Conservation (phyloP, 2,113 vertebrate genomes). For the Neotoma lepida region DNA sequence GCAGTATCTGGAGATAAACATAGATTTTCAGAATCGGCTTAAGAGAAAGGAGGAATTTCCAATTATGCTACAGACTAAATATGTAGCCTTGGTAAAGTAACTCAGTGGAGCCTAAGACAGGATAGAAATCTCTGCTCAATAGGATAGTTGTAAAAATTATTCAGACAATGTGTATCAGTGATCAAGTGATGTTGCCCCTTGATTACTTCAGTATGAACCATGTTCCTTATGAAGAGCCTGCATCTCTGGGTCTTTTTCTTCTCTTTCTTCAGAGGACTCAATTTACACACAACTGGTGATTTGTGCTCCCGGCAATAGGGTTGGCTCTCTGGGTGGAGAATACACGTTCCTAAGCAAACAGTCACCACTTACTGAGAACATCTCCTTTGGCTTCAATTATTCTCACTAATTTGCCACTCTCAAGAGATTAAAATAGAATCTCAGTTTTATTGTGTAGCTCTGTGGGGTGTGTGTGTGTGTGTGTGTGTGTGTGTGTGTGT, state of each 20-base stretch:
- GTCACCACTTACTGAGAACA: not conserved
- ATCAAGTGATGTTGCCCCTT: not conserved
- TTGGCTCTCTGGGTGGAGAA: not conserved
- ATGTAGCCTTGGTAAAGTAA: not conserved
- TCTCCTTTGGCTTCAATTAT: constrained; percentile 50
- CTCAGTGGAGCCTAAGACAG: not conserved
- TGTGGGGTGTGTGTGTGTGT: not conserved
- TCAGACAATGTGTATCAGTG: not conserved
- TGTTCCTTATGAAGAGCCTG: not conserved
- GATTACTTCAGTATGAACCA: not conserved
- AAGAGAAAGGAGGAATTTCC: constrained; percentile 6
- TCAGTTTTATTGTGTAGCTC: constrained; percentile 56
- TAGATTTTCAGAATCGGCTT: constrained; percentile 44
- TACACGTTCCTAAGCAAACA: constrained; percentile 29
- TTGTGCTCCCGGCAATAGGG: not conserved
- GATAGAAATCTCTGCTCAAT: not conserved
- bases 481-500: constrained; percentile 37
- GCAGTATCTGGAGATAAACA: not conserved
- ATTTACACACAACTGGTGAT: not conserved
- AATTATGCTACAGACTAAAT: not conserved
- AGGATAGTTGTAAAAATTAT: not conserved
- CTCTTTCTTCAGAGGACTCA: not conserved
- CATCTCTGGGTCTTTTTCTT: not conserved
- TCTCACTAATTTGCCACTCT: constrained; percentile 44
- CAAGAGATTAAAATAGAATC: constrained; percentile 52